Evolutionary conservation across 2,888 invertebrate species (phyloP).

Genomic region (Coelinius sp.): DNA sequence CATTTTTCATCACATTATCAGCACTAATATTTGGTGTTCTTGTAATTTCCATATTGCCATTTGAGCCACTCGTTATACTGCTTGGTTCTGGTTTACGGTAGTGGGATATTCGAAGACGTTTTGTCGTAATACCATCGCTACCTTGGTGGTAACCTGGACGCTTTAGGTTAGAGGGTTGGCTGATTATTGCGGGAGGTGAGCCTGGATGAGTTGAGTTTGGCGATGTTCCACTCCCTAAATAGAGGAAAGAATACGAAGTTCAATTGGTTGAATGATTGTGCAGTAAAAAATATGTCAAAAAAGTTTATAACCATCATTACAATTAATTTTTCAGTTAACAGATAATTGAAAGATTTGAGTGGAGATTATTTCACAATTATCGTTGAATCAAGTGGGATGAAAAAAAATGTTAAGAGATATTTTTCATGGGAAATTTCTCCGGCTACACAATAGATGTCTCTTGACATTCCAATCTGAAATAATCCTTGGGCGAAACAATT

Average conservation of each 20-base stretch:
- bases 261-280: too few relatives aligned
- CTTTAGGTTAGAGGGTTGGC: conserved; percentile 72
- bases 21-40: conserved; percentile 11
- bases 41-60: not conserved
- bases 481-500: too few relatives aligned
- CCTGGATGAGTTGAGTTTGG: conserved; percentile 82
- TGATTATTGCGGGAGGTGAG: conserved; percentile 76
- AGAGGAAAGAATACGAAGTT: not conserved
- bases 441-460: too few relatives aligned
- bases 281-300: too few relatives aligned
- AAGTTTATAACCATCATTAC: too few relatives aligned
- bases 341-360: too few relatives aligned
- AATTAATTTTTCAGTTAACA: too few relatives aligned
- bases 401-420: not conserved
- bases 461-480: too few relatives aligned
- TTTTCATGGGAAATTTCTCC: too few relatives aligned
- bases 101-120: conserved; percentile 91
- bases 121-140: conserved; percentile 75
- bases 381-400: not conserved
- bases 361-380: too few relatives aligned
- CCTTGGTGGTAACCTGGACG: conserved; percentile 77
- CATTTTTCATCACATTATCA: conserved; percentile 5
- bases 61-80: not conserved
- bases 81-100: conserved; percentile 76
- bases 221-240: conserved; percentile 80